Percentiles rank a stretch among this genome's conserved stretches.
Evolutionary conservation across 2,888 invertebrate genomes (phyloP).

Genomic region (Aromia moschata): DNA sequence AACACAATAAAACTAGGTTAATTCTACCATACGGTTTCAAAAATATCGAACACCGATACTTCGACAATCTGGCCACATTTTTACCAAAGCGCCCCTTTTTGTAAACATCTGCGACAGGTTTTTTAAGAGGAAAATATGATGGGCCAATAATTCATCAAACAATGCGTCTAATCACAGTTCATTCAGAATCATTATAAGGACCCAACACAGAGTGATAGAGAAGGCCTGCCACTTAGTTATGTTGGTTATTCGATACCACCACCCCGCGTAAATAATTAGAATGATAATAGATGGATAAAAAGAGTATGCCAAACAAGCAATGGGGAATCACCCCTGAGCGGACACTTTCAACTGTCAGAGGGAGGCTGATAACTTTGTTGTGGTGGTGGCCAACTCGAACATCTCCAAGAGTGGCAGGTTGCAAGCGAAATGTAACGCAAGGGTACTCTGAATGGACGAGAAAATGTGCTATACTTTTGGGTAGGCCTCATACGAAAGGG

Average conservation of each 20-base stretch:
- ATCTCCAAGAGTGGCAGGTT: constrained; percentile 56
- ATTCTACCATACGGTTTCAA: constrained; percentile 34
- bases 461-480: constrained; percentile 6
- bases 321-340: constrained; percentile 55
- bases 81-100: constrained; percentile 50
- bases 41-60: constrained; percentile 36
- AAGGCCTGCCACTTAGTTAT: constrained; percentile 62
- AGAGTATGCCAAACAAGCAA: constrained; percentile 60
- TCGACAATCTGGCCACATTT: constrained; percentile 61
- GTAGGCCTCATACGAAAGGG: constrained; percentile 1
- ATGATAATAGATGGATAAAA: constrained; percentile 64
- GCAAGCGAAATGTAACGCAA: constrained; percentile 45
- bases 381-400: constrained; percentile 59
- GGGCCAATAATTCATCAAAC: constrained; percentile 59
- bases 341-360: constrained; percentile 60
- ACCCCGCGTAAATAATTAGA: constrained; percentile 62
- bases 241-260: constrained; percentile 61
- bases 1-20: constrained; percentile 29
- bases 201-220: constrained; percentile 36
- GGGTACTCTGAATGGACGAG: constrained; percentile 27
- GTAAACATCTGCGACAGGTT: constrained; percentile 62
- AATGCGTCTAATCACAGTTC: constrained; percentile 54
- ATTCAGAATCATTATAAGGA: constrained; percentile 53
- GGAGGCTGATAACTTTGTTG: constrained; percentile 63
- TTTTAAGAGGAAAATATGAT: constrained; percentile 55